Percentiles rank a stretch among this genome's conserved stretches.
Conservation (phyloP, 2,888 invertebrate genomes). For the Gortyna flavago region DNA sequence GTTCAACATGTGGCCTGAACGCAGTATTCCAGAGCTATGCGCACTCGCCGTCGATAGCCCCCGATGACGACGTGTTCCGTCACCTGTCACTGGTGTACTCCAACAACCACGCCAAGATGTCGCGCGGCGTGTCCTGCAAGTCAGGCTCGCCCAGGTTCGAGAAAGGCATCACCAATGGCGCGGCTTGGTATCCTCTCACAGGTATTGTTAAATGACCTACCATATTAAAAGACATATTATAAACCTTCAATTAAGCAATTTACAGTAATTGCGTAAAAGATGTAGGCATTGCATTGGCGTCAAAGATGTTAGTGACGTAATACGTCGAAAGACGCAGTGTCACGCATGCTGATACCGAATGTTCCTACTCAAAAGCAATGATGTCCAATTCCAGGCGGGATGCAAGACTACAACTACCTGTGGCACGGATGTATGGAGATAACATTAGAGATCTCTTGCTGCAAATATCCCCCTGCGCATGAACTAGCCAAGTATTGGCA, state of each 20-base stretch:
- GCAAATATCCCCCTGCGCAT: slow-evolving; percentile 96
- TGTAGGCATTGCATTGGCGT: background rate
- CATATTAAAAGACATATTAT: background rate
- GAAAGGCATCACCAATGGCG: slow-evolving; percentile 98
- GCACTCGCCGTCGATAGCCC: slow-evolving; percentile 95
- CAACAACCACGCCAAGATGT: slow-evolving; percentile 96
- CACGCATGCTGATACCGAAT: background rate
- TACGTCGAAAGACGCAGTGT: background rate
- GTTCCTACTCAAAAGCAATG: slow-evolving; percentile 1
- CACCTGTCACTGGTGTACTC: slow-evolving; percentile 96
- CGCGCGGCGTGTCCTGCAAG: slow-evolving; percentile 95
- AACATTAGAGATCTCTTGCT: slow-evolving; percentile 98
- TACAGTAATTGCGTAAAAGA: background rate
- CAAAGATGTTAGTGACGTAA: slow-evolving; percentile 1
- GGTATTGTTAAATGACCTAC: slow-evolving; percentile 79
- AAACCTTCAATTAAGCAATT: background rate
- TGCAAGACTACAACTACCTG: slow-evolving; percentile 98
- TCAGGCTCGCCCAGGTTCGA: slow-evolving; percentile 93
- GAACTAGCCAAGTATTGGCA: slow-evolving; percentile 96
- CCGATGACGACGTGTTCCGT: slow-evolving; percentile 97
- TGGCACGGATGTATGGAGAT: slow-evolving; percentile 98
- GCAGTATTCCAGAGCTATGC: slow-evolving; percentile 96
- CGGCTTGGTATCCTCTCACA: slow-evolving; percentile 97
- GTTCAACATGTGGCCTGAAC: slow-evolving; percentile 90
- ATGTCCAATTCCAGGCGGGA: slow-evolving; percentile 91